Percentiles rank a stretch among this genome's conserved stretches.
Conservation (phyloP, 2,797 vertebrate genomes). For the Okamejei kenojei region DNA sequence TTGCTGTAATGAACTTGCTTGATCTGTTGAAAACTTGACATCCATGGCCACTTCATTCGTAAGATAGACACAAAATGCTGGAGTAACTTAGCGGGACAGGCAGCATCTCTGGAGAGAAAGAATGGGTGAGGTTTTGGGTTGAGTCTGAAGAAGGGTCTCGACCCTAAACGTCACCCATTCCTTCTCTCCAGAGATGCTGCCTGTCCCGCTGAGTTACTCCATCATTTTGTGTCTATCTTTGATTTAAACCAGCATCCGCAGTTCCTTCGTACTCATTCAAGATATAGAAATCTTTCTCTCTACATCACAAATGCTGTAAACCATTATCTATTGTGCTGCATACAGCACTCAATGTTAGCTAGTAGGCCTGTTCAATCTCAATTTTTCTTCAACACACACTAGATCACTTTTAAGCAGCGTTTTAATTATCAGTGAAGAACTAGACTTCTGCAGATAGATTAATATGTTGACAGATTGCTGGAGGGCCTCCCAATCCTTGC, state of each 20-base stretch:
- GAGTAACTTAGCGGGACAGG: no score
- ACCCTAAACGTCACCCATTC: no score
- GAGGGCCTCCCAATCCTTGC: not conserved
- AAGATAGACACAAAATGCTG: not conserved
- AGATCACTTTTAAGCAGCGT: not conserved
- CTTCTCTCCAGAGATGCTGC: no score
- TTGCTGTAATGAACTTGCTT: not conserved
- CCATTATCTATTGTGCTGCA: not conserved
- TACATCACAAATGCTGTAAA: not conserved
- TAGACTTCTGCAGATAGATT: not conserved
- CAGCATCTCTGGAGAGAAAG: no score
- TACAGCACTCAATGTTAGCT: not conserved
- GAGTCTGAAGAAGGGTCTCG: no score
- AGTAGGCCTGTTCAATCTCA: not conserved
- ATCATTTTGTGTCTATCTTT: no score
- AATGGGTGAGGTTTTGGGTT: no score
- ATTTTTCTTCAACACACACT: not conserved
- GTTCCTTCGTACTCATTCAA: not conserved
- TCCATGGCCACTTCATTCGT: not conserved
- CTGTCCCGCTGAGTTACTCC: no score
- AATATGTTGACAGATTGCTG: not conserved
- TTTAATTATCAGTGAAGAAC: not conserved
- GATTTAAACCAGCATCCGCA: no score
- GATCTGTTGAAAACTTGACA: not conserved
- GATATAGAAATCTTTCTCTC: not conserved